Evolutionary conservation across 1,140 invertebrate genomes (phyloP).

Genomic region (Palaemon carinicauda): DNA sequence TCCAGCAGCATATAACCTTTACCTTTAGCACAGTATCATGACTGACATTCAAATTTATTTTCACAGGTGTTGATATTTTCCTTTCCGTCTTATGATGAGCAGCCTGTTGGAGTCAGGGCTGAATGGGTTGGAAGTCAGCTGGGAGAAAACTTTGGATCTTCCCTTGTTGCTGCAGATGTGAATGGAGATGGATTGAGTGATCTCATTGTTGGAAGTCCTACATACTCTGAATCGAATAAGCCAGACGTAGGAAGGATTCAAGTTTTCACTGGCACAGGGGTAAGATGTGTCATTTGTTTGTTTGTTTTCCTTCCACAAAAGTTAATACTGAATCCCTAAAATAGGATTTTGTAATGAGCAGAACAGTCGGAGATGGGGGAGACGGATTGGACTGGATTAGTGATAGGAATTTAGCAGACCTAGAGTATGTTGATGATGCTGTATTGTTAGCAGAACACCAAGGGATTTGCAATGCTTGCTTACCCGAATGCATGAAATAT

Average conservation of each 20-base stretch:
- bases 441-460: too few species aligned
- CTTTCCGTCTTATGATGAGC: constrained; percentile 58
- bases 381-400: too few species aligned
- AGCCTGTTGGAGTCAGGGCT: constrained; percentile 60
- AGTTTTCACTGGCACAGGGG: constrained; percentile 67
- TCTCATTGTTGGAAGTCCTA: constrained; percentile 82
- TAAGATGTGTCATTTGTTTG: constrained; percentile 10
- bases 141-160: constrained; percentile 81
- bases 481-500: too few species aligned
- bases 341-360: too few species aligned
- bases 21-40: not conserved
- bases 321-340: not conserved
- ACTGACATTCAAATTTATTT: not conserved
- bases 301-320: not conserved
- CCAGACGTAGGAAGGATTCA: constrained; percentile 72
- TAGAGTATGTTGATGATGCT: too few species aligned
- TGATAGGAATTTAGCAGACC: too few species aligned
- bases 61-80: constrained; percentile 63
- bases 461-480: too few species aligned
- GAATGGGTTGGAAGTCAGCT: constrained; percentile 70
- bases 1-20: not conserved
- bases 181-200: constrained; percentile 76
- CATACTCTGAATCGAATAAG: constrained; percentile 65
- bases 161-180: constrained; percentile 75
- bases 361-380: too few species aligned